Percentiles rank a stretch among this genome's conserved stretches.
phyloP scores from a whole-genome alignment of 2,888 invertebrate genomes.

The Hymenopus coronatus region DNA sequence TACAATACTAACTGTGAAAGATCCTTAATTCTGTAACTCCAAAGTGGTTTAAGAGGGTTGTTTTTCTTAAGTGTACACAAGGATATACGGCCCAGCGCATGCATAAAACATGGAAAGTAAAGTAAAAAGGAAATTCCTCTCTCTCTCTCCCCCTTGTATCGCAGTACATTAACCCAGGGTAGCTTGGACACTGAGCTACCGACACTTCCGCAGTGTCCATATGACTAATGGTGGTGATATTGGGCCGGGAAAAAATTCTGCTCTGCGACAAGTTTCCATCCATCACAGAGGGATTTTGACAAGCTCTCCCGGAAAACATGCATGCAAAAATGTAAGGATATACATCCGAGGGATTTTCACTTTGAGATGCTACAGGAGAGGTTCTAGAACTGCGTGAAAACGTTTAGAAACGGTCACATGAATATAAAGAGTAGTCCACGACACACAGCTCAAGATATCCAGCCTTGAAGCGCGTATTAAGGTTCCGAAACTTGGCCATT shows the following conservation, averaged over 20 bases:
- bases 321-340: background rate
- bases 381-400: too few species aligned
- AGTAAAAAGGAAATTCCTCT: background rate
- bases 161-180: background rate
- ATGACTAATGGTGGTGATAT: background rate
- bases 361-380: background rate
- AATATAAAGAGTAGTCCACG: too few species aligned
- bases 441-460: too few species aligned
- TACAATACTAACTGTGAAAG: too few species aligned
- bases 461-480: too few species aligned
- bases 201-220: background rate
- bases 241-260: background rate
- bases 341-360: background rate
- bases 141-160: background rate
- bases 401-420: too few species aligned
- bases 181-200: background rate
- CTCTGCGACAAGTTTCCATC: background rate
- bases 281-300: background rate
- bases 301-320: background rate
- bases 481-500: too few species aligned
- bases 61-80: background rate
- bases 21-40: too few species aligned
- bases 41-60: too few species aligned
- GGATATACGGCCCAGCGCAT: too few species aligned
- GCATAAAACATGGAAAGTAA: too few species aligned